Conservation (phyloP, 2,797 vertebrate genomes). For the Pangasius krempfi region DNA sequence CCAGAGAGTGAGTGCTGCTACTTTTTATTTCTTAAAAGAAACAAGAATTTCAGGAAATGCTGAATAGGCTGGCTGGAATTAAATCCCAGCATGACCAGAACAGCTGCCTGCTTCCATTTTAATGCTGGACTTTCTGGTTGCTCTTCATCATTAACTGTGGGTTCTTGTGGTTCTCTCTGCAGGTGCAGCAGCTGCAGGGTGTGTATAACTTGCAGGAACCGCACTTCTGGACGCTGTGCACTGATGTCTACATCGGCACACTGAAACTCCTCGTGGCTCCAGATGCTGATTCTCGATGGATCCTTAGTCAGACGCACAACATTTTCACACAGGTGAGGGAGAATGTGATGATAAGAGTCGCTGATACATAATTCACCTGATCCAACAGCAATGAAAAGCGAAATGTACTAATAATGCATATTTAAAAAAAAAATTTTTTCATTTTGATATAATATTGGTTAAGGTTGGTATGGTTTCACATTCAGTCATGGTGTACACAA, state of each 20-base stretch:
- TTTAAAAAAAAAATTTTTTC: neutral
- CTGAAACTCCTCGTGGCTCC: constrained; percentile 92
- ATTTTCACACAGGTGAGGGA: constrained; percentile 95
- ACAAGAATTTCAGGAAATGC: neutral
- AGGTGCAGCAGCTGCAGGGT: constrained; percentile 96
- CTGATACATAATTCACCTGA: neutral
- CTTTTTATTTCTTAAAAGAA: neutral
- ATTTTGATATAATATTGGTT: neutral
- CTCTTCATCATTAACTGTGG: neutral
- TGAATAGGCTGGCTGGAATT: neutral
- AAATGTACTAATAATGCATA: neutral
- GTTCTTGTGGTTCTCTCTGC: constrained; percentile 54
- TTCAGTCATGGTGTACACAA: neutral
- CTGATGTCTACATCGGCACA: constrained; percentile 93
- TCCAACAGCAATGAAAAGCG: neutral
- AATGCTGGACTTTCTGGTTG: neutral
- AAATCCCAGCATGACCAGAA: neutral
- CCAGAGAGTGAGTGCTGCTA: constrained; percentile 76
- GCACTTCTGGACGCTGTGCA: constrained; percentile 97
- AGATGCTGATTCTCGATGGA: constrained; percentile 94
- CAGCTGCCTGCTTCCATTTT: neutral
- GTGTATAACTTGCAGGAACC: constrained; percentile 95
- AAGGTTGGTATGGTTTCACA: neutral
- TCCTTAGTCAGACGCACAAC: constrained; percentile 95
- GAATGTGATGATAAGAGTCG: neutral